phyloP scores from a whole-genome alignment of 1,140 invertebrate genomes.

The Lithobius niger region DNA sequence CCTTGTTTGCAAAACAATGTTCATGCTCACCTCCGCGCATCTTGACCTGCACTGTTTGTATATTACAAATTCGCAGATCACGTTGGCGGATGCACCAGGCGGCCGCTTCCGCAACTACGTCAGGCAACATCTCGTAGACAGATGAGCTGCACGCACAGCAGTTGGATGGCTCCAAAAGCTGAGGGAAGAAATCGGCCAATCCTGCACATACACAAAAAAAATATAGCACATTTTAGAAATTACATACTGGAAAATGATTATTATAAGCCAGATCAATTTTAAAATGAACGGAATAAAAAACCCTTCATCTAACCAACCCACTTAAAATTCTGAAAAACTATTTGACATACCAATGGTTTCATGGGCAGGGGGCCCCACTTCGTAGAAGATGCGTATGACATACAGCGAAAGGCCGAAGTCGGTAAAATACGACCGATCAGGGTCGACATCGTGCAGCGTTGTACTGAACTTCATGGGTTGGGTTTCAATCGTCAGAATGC shows the following conservation, averaged over 20 bases:
- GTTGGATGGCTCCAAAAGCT: background rate
- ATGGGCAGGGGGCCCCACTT: constrained; percentile 5
- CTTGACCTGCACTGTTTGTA: constrained; percentile 1
- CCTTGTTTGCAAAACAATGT: too few relatives aligned
- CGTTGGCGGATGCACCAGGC: constrained; percentile 2
- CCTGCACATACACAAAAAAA: constrained; percentile 1
- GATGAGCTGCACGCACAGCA: background rate
- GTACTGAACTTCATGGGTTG: constrained; percentile 8
- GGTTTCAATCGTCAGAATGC: constrained; percentile 3
- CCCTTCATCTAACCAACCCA: too few relatives aligned
- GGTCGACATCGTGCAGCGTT: background rate
- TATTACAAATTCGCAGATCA: constrained; percentile 4
- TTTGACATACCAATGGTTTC: constrained; percentile 6
- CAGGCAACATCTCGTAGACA: constrained; percentile 2
- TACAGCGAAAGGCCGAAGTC: constrained; percentile 1
- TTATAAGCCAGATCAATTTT: too few relatives aligned
- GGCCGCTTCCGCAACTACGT: background rate
- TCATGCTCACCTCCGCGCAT: constrained; percentile 1
- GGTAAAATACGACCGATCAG: constrained; percentile 4
- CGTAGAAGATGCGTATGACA: constrained; percentile 5
- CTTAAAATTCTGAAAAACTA: too few relatives aligned
- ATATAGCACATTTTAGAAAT: too few relatives aligned
- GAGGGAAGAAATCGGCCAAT: constrained; percentile 5
- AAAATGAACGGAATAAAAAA: too few relatives aligned
- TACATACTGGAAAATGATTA: too few relatives aligned